Conservation (phyloP, 2,888 invertebrate genomes). For the Adelphocoris suturalis region DNA sequence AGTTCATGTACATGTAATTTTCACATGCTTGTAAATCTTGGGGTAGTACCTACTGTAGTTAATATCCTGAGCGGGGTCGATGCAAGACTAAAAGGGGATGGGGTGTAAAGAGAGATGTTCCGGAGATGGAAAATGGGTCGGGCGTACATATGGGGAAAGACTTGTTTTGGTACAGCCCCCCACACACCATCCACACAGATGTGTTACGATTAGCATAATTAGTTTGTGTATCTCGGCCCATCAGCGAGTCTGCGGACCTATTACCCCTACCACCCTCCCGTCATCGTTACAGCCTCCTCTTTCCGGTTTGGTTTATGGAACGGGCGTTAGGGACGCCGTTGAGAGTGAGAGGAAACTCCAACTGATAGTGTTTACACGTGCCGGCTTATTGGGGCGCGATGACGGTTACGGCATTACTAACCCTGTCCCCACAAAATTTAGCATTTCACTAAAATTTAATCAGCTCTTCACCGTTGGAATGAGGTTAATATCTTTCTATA, state of each 20-base stretch:
- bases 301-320: not conserved
- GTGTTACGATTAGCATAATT: constrained; percentile 29
- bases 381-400: not conserved
- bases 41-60: too few species aligned
- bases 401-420: not conserved
- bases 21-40: too few species aligned
- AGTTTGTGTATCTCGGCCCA: constrained; percentile 16
- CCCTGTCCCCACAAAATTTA: not conserved
- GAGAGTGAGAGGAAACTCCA: not conserved
- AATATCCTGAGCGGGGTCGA: not conserved
- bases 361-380: constrained; percentile 17
- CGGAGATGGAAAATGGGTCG: not conserved
- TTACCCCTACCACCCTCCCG: not conserved
- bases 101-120: not conserved
- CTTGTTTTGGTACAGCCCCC: not conserved
- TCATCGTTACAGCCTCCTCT: not conserved
- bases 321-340: not conserved
- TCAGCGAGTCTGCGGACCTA: not conserved
- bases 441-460: not conserved
- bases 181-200: not conserved
- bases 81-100: not conserved
- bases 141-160: not conserved
- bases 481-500: too few species aligned
- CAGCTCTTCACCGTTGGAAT: not conserved
- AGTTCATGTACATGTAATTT: too few species aligned